These are phyloP conservation scores for Ptychadena robeensis DNA, from an alignment of 2,797 vertebrate species.

Conservation along the genomic window DNA sequence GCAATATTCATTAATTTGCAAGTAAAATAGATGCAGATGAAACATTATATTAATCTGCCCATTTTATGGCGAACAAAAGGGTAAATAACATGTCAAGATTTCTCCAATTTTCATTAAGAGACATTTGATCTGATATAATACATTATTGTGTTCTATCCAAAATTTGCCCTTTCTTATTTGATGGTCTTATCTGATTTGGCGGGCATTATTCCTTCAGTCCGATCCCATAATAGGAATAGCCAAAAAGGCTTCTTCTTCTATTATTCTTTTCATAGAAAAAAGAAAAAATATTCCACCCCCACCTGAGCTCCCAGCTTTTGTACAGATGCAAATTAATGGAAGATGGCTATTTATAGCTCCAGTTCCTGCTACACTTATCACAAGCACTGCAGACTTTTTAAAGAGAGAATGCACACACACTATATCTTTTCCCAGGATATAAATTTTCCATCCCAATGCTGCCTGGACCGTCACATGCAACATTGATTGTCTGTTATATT, in stretches of 20 bases:
- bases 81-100: conserved; percentile 42
- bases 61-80: conserved; percentile 19
- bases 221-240: conserved; percentile 59
- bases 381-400: conserved; percentile 73
- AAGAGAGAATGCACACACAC: conserved; percentile 66
- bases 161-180: conserved; percentile 60
- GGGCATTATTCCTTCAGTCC: conserved; percentile 57
- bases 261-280: conserved; percentile 63
- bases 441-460: conserved; percentile 81
- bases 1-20: neutral
- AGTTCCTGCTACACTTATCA: conserved; percentile 75
- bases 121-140: conserved; percentile 60
- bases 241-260: conserved; percentile 56
- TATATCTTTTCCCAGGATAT: conserved; percentile 76
- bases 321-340: conserved; percentile 79
- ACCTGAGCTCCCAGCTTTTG: conserved; percentile 77
- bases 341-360: conserved; percentile 77
- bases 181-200: conserved; percentile 66
- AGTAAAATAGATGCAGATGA: neutral
- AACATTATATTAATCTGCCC: neutral
- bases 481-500: conserved; percentile 98
- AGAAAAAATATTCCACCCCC: conserved; percentile 66
- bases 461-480: conserved; percentile 90
- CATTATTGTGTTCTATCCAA: conserved; percentile 64
- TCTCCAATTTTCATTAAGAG: conserved; percentile 15